Base-by-base conservation (phyloP, 1,140 invertebrate species). In the Hycleus phaleratus region DNA sequence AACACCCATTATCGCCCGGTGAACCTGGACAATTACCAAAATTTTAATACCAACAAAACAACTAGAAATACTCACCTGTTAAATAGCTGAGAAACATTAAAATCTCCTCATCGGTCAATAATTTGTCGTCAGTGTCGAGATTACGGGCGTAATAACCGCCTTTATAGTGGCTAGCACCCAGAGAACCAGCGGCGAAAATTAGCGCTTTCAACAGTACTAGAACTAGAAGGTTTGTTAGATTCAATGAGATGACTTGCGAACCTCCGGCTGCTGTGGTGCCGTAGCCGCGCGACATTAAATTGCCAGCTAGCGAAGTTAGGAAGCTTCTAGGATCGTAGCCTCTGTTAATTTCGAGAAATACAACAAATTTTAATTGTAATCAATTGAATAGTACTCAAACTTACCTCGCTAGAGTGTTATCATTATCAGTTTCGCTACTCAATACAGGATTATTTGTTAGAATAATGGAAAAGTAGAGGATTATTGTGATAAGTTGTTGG, bases 131-230 rank as follows among this genome's bases (percentile, higher is more conserved):
- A 73, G 76, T 75, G 46, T 82, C 75, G 18, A 76, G 69, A 62
- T 75, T 80, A 58, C 81, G 77, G 6, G 73, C 79, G 32, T 32
- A 32, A 58, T 82, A 77, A 53, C 81, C 76, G 49, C 80, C 75
- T 62, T 80, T 81, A 77, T 79, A 81, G 32, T 79, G 78, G 5
- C 83, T 82, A 3, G 82, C 80, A n/a, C 85, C 86, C 60, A 88
- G 77, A 65, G 86, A 83, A 0, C 87, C 87, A 26, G 88, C 87
- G 2, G 88, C 87, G 49, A 90, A 82, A 32, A 92, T 85, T 0
- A 92, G 74, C 0, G 87, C 86, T 76, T 92, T 92, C 26, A 93
- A 77, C 3, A 93, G 78, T 26, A 92, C 75, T 12, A 92, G 77
- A 46, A 92, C 82, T 32, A 92, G 73, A 56, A 92, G 73, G 71